A percentile compares a stretch with the other conserved stretches of the same genome.
Conservation (phyloP, 2,113 vertebrate genomes). For the Arizona elegans region DNA sequence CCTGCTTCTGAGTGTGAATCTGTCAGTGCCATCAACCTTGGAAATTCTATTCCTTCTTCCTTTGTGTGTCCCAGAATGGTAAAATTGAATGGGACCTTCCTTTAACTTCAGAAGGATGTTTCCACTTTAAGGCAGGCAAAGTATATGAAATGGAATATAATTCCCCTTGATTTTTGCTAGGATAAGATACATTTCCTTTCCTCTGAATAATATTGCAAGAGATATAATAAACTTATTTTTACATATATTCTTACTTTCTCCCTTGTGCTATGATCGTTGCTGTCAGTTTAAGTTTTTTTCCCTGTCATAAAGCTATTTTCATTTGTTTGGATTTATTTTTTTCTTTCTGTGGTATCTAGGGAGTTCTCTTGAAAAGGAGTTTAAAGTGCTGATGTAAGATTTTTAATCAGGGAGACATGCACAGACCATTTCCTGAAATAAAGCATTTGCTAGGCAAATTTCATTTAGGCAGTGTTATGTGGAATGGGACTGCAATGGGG, state of each 20-base stretch:
- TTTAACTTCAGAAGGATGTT: neutral
- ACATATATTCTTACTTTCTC: neutral
- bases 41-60: neutral
- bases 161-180: neutral
- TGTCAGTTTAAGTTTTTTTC: neutral
- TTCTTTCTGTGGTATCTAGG: neutral
- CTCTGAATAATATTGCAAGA: neutral
- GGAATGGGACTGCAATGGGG: neutral
- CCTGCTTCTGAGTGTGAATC: neutral
- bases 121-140: neutral
- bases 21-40: neutral
- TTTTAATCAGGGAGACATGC: conserved; percentile 1
- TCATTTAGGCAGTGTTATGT: neutral
- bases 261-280: neutral
- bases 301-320: neutral
- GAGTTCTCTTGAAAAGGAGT: neutral
- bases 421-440: neutral
- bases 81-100: neutral
- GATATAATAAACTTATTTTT: neutral
- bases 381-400: conserved; percentile 4
- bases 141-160: neutral
- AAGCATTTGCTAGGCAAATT: neutral
- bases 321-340: neutral
- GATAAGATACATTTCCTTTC: neutral
- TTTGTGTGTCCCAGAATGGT: neutral